Evolutionary conservation across 2,113 vertebrate species (phyloP), one percentile per base, ranked within the genome.

Genomic region (Bubo blakistoni): DNA sequence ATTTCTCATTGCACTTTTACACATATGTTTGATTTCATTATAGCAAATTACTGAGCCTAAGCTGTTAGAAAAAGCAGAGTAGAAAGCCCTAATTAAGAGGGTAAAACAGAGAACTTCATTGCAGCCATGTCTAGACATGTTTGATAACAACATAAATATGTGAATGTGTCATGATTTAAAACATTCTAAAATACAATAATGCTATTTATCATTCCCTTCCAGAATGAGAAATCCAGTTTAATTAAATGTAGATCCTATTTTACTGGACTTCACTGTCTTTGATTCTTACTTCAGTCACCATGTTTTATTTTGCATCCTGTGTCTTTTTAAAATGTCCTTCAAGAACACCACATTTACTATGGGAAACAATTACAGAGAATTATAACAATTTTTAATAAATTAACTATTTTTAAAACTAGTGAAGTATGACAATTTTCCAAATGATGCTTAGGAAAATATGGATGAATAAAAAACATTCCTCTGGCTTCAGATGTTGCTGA

Each of bases 191-290:
- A 96, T 96, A 46, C 16, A 92, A 21, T 73, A 81, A 76, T 58
- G 11, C 6, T 83, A 62, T 84, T 93, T 94, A 91, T 92, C 74
- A 55, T 91, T 95, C 49, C 40, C 55, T 97, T 97, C 81, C 77
- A 89, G 84, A 97, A 92, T 83, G 76, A 96, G 81, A 95, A 97
- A 97, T 96, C 15, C 29, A 74, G 85, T 97, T 96, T 97, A 97
- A 97, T 95, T 96, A 96, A 96, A 92, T 66, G 61, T 79, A 81
- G 91, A 72, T 97, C 86, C 67, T 51, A 20, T 88, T 91, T 72
- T 73, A 84, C 46, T 74, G 85, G 70, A 94, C 55, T 92, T 96
- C 65, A 87, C 42, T 94, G 77, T 82, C 73, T 79, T 94, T 96
- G 91, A 76, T 63, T 95, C 74, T 94, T 92, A 59, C 76, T 91